Conservation (phyloP, 2,888 invertebrate genomes). For the Drosophila meridionalis region DNA sequence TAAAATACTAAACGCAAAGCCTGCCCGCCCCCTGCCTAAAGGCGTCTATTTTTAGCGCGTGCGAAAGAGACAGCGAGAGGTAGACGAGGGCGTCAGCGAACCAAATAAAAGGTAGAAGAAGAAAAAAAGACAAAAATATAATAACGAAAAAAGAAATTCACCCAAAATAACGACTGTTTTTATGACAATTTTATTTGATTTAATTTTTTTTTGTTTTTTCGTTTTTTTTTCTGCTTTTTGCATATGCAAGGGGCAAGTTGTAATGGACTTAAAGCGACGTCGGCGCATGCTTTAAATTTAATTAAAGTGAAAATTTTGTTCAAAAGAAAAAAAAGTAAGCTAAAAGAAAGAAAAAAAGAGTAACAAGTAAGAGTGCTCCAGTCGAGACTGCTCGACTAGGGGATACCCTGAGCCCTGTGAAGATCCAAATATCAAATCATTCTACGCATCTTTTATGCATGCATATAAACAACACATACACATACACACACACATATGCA, state of each 20-base stretch:
- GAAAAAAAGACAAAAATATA: background rate
- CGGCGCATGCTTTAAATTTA: constrained; percentile 78
- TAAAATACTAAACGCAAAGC: constrained; percentile 23
- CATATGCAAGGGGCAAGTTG: constrained; percentile 68
- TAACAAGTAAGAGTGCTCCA: no score
- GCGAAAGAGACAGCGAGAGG: constrained; percentile 7
- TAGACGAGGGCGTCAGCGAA: constrained; percentile 30
- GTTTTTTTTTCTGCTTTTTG: constrained; percentile 51
- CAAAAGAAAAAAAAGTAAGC: constrained; percentile 34
- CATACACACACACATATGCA: no score
- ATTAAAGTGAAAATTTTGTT: constrained; percentile 75
- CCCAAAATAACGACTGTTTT: constrained; percentile 49
- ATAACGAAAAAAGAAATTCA: constrained; percentile 33
- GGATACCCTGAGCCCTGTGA: no score
- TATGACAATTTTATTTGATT: constrained; percentile 45
- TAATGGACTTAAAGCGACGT: constrained; percentile 48
- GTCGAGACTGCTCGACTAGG: no score
- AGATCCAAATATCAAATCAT: no score
- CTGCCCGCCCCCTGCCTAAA: background rate
- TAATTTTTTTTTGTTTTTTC: constrained; percentile 8
- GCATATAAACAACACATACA: no score
- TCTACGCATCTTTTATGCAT: no score
- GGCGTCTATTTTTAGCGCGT: constrained; percentile 45
- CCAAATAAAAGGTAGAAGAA: constrained; percentile 22
- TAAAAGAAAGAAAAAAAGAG: background rate